Evolutionary conservation across 2,888 invertebrate species (phyloP).

Genomic region (Idaea straminata): DNA sequence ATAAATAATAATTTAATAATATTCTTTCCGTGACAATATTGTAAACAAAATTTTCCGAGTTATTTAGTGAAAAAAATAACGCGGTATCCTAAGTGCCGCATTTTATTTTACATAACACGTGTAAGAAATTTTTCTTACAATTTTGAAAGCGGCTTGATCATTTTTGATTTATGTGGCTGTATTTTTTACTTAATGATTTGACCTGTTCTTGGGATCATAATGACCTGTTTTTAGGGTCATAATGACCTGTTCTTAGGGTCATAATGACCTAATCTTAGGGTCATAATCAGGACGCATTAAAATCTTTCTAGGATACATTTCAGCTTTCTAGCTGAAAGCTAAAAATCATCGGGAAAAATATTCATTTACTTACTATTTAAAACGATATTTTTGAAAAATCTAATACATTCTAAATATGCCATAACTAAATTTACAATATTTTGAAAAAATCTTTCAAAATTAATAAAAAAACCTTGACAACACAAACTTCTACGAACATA

Average conservation of each 20-base stretch:
- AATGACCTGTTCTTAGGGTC: too few species aligned
- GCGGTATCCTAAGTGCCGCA: neutral
- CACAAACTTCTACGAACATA: slow-evolving; percentile 36
- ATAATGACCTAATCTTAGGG: too few species aligned
- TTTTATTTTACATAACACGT: slow-evolving; percentile 47
- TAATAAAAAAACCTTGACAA: neutral
- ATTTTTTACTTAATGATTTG: too few species aligned
- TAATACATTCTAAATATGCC: too few species aligned
- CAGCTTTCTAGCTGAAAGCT: too few species aligned
- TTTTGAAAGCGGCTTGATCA: neutral
- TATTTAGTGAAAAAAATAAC: slow-evolving; percentile 14
- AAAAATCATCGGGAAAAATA: too few species aligned
- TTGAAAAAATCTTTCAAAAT: neutral
- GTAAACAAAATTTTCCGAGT: slow-evolving; percentile 53
- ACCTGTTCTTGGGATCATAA: too few species aligned
- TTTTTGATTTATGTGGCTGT: neutral
- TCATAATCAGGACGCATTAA: too few species aligned
- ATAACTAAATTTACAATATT: neutral
- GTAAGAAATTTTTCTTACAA: slow-evolving; percentile 7
- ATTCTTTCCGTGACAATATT: slow-evolving; percentile 52
- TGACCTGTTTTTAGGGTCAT: too few species aligned
- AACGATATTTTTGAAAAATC: too few species aligned
- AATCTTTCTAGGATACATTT: too few species aligned
- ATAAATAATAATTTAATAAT: slow-evolving; percentile 67
- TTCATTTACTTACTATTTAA: too few species aligned